These are phyloP conservation scores for Heliconius erato DNA, from an alignment of 2,888 invertebrate species.

Conservation along the genomic window DNA sequence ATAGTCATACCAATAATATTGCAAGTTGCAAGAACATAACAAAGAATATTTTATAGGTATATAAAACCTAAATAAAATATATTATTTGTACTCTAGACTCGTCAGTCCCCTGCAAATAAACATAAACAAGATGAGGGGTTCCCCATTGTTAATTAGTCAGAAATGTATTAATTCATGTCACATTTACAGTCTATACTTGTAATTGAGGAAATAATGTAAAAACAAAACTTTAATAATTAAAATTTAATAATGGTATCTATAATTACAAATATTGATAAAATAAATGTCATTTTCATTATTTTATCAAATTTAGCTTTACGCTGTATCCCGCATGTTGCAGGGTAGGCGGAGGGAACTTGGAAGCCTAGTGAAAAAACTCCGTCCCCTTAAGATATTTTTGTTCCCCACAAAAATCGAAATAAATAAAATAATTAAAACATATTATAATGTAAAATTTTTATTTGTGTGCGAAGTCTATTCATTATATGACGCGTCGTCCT, in stretches of 20 bases:
- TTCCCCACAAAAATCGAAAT: too few relatives aligned
- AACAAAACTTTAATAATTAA: not conserved
- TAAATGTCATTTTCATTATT: not conserved
- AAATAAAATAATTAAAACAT: not conserved
- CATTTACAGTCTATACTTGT: not conserved
- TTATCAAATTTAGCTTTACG: not conserved
- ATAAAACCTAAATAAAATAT: not conserved
- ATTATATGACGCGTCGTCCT: slow-evolving; percentile 35
- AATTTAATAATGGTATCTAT: not conserved
- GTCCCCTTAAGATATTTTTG: too few relatives aligned
- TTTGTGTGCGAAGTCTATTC: slow-evolving; percentile 33
- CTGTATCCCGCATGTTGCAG: not conserved
- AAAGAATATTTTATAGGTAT: slow-evolving; percentile 1
- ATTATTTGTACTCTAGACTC: slow-evolving; percentile 6
- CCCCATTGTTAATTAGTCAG: slow-evolving; percentile 38
- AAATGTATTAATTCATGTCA: slow-evolving; percentile 1
- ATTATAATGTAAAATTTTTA: slow-evolving; percentile 32
- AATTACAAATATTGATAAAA: not conserved
- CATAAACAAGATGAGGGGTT: slow-evolving; percentile 47
- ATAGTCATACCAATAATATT: not conserved
- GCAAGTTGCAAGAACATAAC: slow-evolving; percentile 11
- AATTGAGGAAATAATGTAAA: not conserved
- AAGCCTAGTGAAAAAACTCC: too few relatives aligned
- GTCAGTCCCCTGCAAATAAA: not conserved
- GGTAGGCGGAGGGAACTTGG: not conserved